Base-by-base conservation (phyloP, 2,888 invertebrate genomes). In the Octodonta nipae region DNA sequence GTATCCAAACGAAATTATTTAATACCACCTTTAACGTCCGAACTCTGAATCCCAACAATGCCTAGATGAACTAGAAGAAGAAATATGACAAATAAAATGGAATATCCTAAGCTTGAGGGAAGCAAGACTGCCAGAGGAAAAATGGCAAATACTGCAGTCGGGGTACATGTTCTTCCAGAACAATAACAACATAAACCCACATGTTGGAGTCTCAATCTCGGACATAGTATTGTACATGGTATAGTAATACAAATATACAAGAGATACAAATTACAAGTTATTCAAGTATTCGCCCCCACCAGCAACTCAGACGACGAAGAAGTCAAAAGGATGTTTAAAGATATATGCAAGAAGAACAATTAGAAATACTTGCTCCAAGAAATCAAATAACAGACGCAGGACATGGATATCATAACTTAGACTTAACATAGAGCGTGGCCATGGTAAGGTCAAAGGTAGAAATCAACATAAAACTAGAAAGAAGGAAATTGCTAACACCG, bases 301-400 rank as follows among this genome's bases (percentile, higher is more conserved):
- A 20, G 20, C n/a, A 20, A 20, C n/a, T n/a, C 20, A 7, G 20
- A 20, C 20, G 20, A 20, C n/a, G 20, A 20, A 7, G 6, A 20
- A 20, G 20, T 20, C 6, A n/a, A 20, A 20, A 6, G 20, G n/a
- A 7, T 20, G 6, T 20, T 7, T 20, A n/a, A 20, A 20, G 20
- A 20, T 20, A 20, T 20, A 5, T 32, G n/a, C 6, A 32, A 14
- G 13, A 15, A 16, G 26, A 32, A 26, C 7, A 27, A 12, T 13
- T 28, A 11, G 15, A 32, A 32, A 32, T 13, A 15, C 26, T 6
- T 32, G 15, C 10, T 32, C 27, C 28, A 32, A 32, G 13, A 32
- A 32, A 27, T 17, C 12, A 28, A 6, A 11, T 4, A 13, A 16
- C 4, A 25, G 24, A n/a, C n/a, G n/a, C n/a, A n/a, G n/a, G n/a